These are phyloP conservation scores for Dermatemys mawii DNA, from an alignment of 2,113 vertebrate genomes.

Conservation along the genomic window DNA sequence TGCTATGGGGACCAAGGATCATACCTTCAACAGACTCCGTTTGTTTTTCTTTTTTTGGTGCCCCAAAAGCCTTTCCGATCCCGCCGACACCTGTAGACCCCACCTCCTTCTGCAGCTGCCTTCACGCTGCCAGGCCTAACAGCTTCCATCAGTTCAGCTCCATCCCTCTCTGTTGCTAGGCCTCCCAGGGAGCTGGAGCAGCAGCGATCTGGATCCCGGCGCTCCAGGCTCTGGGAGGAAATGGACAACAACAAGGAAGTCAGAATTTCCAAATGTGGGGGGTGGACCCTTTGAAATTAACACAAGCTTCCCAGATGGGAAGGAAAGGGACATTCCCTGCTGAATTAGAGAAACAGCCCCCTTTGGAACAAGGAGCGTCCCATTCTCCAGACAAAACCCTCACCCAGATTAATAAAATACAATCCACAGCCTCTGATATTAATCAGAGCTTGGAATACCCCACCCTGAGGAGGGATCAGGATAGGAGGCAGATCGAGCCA, in stretches of 20 bases:
- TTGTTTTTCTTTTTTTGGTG: neutral
- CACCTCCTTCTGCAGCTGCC: neutral
- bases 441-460: neutral
- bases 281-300: neutral
- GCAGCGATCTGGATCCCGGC: neutral
- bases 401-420: neutral
- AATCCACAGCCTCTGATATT: neutral
- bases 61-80: neutral
- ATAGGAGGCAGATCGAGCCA: neutral
- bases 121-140: rapidly evolving
- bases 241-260: neutral
- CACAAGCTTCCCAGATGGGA: neutral
- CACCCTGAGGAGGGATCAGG: neutral
- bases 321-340: neutral
- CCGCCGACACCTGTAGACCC: neutral
- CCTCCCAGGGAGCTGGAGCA: rapidly evolving
- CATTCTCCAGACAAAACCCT: neutral
- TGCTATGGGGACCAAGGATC: constrained; percentile 32
- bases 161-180: neutral
- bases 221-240: neutral
- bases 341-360: neutral
- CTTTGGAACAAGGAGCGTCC: neutral
- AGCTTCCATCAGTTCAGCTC: neutral
- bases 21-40: neutral
- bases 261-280: neutral